Evolutionary conservation across 1,140 invertebrate species (phyloP).

Genomic region (Spodoptera litura): DNA sequence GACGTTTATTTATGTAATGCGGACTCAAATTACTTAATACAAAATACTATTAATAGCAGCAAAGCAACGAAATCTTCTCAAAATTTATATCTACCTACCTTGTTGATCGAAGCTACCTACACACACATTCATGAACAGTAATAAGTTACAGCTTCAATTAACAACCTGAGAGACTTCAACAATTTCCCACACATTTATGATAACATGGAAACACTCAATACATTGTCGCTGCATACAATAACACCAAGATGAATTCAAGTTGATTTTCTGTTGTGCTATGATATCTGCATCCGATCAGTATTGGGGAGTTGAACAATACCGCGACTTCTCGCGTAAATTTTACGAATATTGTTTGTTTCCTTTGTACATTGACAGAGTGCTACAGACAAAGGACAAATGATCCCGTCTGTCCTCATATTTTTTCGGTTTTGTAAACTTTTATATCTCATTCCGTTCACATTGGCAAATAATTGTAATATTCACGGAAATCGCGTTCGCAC

Average conservation of each 20-base stretch:
- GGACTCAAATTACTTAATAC: no score
- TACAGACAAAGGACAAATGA: slow-evolving; percentile 46
- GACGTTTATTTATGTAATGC: background rate
- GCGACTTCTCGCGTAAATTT: slow-evolving; percentile 48
- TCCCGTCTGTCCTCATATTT: slow-evolving; percentile 11
- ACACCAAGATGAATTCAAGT: slow-evolving; percentile 25
- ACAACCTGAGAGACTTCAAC: no score
- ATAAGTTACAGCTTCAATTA: no score
- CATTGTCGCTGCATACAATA: background rate
- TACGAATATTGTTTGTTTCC: slow-evolving; percentile 53
- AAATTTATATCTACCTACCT: no score
- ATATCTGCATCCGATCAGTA: slow-evolving; percentile 21
- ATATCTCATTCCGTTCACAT: slow-evolving; percentile 21
- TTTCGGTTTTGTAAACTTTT: slow-evolving; percentile 18
- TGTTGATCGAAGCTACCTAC: no score
- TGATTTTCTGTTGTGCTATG: slow-evolving; percentile 38
- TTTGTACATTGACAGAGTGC: slow-evolving; percentile 49
- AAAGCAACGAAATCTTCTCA: no score
- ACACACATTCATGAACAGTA: no score
- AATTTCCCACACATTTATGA: no score
- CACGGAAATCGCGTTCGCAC: slow-evolving; percentile 18
- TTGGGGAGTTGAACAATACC: slow-evolving; percentile 43
- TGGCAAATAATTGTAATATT: slow-evolving; percentile 27
- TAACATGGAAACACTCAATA: background rate
- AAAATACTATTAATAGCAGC: no score